Percentiles rank a stretch among this genome's conserved stretches.
phyloP scores from a whole-genome alignment of 1,140 invertebrate species.

The Tribolium madens region DNA sequence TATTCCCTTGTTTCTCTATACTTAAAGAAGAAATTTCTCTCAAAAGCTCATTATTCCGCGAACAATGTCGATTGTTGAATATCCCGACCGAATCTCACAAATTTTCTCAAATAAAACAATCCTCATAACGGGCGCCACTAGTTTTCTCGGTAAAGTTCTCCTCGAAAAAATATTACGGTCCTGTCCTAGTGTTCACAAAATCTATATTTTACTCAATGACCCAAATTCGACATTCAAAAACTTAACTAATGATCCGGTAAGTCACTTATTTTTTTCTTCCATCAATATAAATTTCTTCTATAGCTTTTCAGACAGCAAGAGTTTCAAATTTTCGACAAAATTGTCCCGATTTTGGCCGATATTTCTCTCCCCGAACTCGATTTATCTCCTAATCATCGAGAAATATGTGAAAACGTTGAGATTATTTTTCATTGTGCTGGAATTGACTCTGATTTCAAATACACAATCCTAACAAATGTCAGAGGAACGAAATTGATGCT shows the following conservation, averaged over 20 bases:
- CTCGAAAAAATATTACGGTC: conserved; percentile 88
- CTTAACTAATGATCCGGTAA: conserved; percentile 64
- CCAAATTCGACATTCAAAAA: background rate
- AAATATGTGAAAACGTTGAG: conserved; percentile 70
- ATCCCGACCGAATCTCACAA: conserved; percentile 51
- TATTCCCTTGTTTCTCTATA: too few species aligned
- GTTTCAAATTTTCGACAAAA: conserved; percentile 68
- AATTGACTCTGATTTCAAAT: conserved; percentile 74
- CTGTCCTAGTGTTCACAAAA: conserved; percentile 81
- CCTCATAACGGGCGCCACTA: conserved; percentile 71
- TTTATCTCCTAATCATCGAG: conserved; percentile 65
- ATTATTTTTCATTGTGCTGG: conserved; percentile 78
- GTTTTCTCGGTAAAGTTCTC: conserved; percentile 86
- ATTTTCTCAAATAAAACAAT: conserved; percentile 66
- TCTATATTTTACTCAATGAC: conserved; percentile 82
- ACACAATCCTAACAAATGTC: conserved; percentile 71
- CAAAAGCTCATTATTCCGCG: background rate
- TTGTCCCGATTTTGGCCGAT: conserved; percentile 85
- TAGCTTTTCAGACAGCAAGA: conserved; percentile 56
- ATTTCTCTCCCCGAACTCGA: conserved; percentile 73
- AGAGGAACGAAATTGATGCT: conserved; percentile 75
- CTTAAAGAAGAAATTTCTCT: background rate
- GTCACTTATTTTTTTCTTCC: conserved; percentile 60
- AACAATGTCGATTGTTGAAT: too few species aligned
- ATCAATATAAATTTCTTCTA: conserved; percentile 49